Conservation (phyloP, 1,140 invertebrate genomes). For the Bathynomus jamesi region DNA sequence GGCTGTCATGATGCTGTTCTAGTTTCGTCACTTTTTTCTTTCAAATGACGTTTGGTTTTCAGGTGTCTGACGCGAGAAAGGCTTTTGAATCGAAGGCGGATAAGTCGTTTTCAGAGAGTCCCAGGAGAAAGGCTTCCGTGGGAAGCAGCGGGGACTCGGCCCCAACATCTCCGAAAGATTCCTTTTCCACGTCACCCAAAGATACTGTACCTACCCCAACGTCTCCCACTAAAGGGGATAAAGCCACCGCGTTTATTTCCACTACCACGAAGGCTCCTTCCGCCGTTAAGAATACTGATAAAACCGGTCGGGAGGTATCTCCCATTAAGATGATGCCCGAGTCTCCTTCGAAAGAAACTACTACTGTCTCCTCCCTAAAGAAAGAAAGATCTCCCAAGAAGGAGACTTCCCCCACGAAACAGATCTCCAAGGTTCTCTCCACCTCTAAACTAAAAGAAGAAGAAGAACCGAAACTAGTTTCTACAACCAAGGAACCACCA, state of each 20-base stretch:
- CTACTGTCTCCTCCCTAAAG: neutral
- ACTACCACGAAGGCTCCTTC: constrained; percentile 15
- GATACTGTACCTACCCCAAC: neutral
- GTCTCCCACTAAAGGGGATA: neutral
- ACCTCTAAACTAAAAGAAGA: neutral
- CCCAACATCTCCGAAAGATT: constrained; percentile 10
- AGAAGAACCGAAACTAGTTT: neutral
- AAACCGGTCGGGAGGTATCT: neutral
- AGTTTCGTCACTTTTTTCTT: constrained; percentile 5
- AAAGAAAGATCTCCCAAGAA: constrained; percentile 13
- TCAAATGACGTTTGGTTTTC: constrained; percentile 18
- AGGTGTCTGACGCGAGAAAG: constrained; percentile 40
- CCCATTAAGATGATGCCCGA: constrained; percentile 1
- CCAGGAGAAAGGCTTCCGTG: neutral
- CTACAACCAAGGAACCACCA: constrained; percentile 3
- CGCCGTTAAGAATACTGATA: constrained; percentile 2
- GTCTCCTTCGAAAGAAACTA: constrained; percentile 15
- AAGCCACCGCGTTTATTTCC: neutral
- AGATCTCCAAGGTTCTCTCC: neutral
- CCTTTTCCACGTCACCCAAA: constrained; percentile 17
- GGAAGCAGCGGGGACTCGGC: constrained; percentile 7
- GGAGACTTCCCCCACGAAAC: constrained; percentile 13
- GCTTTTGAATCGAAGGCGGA: constrained; percentile 38
- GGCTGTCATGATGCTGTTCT: too few species aligned
- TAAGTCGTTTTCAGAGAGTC: constrained; percentile 20